A percentile compares a stretch with the other conserved stretches of the same genome.
phyloP scores from a whole-genome alignment of 2,888 invertebrate species.

The Oscheius sp. region DNA sequence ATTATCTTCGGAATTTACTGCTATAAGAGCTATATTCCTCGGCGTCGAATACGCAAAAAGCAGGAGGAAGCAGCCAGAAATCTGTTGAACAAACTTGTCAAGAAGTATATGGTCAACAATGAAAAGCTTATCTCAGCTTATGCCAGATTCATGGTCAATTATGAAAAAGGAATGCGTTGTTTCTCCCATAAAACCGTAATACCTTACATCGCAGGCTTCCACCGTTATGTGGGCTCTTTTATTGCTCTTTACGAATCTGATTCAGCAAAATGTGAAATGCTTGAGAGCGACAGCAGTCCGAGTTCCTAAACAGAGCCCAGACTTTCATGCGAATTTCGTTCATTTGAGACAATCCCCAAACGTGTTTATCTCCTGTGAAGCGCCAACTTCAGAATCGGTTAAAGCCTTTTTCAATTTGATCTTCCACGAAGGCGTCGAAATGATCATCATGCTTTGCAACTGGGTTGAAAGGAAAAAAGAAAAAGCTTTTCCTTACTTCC shows the following conservation, averaged over 20 bases:
- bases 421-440: not conserved
- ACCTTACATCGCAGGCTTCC: not conserved
- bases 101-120: not conserved
- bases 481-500: not conserved
- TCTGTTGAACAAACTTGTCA: not conserved
- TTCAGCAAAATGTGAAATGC: not conserved
- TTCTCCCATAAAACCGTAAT: not conserved
- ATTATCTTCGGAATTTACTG: not conserved
- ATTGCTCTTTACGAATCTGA: too few relatives aligned
- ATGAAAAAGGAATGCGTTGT: not conserved
- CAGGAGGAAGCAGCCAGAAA: not conserved
- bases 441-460: not conserved
- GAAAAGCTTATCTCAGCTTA: not conserved
- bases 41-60: not conserved
- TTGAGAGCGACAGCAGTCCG: not conserved
- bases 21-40: not conserved
- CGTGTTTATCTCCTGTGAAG: not conserved
- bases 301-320: not conserved
- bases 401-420: not conserved
- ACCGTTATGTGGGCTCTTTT: too few relatives aligned
- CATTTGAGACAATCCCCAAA: not conserved
- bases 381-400: not conserved
- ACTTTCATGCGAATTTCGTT: not conserved
- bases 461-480: not conserved
- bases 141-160: not conserved